Conservation (phyloP, 1,140 invertebrate genomes). For the Vollenhovia emeryi region DNA sequence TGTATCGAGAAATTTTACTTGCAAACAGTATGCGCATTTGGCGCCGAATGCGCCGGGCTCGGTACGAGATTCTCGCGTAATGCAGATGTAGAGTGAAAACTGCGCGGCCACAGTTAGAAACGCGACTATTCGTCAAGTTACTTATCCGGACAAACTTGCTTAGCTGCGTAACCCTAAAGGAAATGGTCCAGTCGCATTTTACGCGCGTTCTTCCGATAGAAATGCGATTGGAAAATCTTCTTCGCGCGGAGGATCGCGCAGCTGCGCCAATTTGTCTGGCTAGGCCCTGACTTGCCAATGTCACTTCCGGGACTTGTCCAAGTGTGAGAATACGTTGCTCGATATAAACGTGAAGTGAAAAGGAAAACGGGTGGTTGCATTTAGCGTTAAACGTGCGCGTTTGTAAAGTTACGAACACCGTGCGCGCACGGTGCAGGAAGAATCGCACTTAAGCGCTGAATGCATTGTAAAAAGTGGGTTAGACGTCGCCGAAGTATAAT, state of each 20-base stretch:
- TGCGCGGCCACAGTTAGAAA: neutral
- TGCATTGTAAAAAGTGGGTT: neutral
- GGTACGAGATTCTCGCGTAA: neutral
- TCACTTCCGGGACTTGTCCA: neutral
- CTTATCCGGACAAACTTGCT: no score
- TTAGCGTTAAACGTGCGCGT: constrained; percentile 4
- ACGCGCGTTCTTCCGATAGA: no score
- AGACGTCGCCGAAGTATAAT: neutral
- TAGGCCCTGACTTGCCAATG: neutral
- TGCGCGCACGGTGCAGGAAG: neutral
- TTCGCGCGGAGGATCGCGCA: no score
- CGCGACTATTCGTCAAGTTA: neutral
- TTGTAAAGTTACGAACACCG: neutral
- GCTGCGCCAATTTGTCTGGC: no score
- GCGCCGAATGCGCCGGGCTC: constrained; percentile 9
- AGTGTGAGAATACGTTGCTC: neutral
- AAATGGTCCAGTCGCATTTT: no score
- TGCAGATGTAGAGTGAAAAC: neutral
- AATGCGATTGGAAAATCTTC: no score
- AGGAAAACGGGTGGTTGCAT: neutral
- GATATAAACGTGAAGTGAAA: neutral
- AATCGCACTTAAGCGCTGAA: constrained; percentile 26
- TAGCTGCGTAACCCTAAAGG: no score
- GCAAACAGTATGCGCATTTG: neutral
- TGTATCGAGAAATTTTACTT: constrained; percentile 23